These are phyloP conservation scores for Andrena minutula DNA, from an alignment of 2,888 invertebrate genomes.

Conservation along the genomic window DNA sequence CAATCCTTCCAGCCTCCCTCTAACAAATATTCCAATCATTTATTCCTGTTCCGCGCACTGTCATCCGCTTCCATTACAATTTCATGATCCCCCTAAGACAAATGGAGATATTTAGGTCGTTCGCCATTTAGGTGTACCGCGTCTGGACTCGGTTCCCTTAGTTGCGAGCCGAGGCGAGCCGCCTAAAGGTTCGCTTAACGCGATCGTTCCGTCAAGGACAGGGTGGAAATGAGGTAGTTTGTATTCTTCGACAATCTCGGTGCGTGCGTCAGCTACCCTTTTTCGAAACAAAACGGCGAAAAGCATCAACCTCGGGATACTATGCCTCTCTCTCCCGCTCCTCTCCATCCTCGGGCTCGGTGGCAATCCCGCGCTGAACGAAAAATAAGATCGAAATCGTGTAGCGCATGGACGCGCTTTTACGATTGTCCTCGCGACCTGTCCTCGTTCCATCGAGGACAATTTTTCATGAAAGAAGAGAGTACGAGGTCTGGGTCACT, in stretches of 20 bases:
- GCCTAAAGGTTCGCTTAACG: slow-evolving; percentile 66
- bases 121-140: slow-evolving; percentile 22
- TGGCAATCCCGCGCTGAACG: not conserved
- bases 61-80: slow-evolving; percentile 38
- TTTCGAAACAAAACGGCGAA: slow-evolving; percentile 50
- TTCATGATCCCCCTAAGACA: slow-evolving; percentile 51
- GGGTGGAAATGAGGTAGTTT: slow-evolving; percentile 69
- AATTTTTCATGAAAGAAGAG: slow-evolving; percentile 31
- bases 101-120: slow-evolving; percentile 59
- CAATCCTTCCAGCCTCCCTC: slow-evolving; percentile 1
- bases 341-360: not conserved
- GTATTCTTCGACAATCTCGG: slow-evolving; percentile 61
- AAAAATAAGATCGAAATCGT: slow-evolving; percentile 49
- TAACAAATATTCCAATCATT: slow-evolving; percentile 50
- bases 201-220: slow-evolving; percentile 64
- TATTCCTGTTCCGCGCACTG: slow-evolving; percentile 33
- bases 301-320: slow-evolving; percentile 38
- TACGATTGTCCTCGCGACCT: slow-evolving; percentile 35
- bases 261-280: slow-evolving; percentile 57
- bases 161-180: slow-evolving; percentile 45
- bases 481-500: no score
- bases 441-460: slow-evolving; percentile 14
- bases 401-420: slow-evolving; percentile 38
- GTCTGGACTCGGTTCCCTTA: slow-evolving; percentile 18
- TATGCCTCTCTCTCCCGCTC: not conserved